phyloP scores from a whole-genome alignment of 2,888 invertebrate species.

The Phalera bucephala region DNA sequence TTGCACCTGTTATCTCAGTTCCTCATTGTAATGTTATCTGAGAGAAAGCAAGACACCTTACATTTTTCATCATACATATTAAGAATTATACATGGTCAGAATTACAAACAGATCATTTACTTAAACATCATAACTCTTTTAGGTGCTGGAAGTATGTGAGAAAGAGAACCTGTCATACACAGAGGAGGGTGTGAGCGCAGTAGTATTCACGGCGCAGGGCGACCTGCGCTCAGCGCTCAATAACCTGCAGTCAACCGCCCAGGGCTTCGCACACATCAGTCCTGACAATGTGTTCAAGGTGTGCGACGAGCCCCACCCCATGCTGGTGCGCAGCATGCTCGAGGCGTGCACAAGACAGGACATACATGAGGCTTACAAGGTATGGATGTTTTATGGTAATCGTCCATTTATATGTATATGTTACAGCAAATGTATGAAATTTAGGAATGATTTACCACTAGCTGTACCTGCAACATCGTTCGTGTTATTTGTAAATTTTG shows the following conservation, averaged over 20 bases:
- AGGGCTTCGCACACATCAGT: slow-evolving; percentile 93
- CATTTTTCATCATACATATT: too few species aligned
- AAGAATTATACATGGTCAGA: too few species aligned
- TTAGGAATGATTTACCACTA: too few species aligned
- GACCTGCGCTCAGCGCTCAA: slow-evolving; percentile 99
- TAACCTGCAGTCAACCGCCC: slow-evolving; percentile 95
- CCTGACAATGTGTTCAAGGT: slow-evolving; percentile 98
- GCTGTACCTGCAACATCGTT: too few species aligned
- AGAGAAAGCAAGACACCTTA: too few species aligned
- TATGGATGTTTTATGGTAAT: slow-evolving; percentile 12
- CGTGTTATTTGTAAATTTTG: too few species aligned
- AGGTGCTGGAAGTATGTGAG: slow-evolving; percentile 71
- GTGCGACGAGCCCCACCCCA: slow-evolving; percentile 99
- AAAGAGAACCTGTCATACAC: slow-evolving; percentile 87
- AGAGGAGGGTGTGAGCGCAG: slow-evolving; percentile 96
- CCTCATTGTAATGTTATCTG: too few species aligned
- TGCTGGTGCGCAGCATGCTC: slow-evolving; percentile 95
- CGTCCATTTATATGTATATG: too few species aligned
- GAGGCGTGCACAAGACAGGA: slow-evolving; percentile 91
- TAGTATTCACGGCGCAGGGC: slow-evolving; percentile 99
- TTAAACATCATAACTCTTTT: too few species aligned
- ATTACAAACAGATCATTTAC: too few species aligned
- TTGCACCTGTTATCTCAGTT: neutral
- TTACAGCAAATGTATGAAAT: too few species aligned
- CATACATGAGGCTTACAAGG: slow-evolving; percentile 92